phyloP scores from a whole-genome alignment of 1,140 invertebrate genomes.

The Brachionus paranguensis region DNA sequence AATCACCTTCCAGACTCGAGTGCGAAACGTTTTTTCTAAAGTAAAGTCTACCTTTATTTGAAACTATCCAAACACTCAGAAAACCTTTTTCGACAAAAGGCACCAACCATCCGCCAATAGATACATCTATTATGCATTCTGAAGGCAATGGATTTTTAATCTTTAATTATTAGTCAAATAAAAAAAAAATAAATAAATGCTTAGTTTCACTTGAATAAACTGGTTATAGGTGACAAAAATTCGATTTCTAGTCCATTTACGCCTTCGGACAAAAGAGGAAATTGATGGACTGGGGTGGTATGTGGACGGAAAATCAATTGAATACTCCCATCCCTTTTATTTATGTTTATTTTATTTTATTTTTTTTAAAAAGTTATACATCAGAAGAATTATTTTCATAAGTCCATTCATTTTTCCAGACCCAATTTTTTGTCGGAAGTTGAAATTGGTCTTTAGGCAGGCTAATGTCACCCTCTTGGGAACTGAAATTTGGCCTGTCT shows the following conservation, averaged over 20 bases:
- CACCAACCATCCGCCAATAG: slow-evolving; percentile 1
- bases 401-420: slow-evolving; percentile 22
- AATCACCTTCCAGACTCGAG: not conserved
- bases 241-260: slow-evolving; percentile 27
- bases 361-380: not conserved
- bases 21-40: slow-evolving; percentile 35
- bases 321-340: slow-evolving; percentile 33
- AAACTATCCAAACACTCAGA: slow-evolving; percentile 8
- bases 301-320: not conserved
- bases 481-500: not conserved
- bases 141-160: not conserved
- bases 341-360: not conserved
- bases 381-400: slow-evolving; percentile 22
- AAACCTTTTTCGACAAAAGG: not conserved
- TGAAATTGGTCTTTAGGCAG: slow-evolving; percentile 11
- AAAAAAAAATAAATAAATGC: too few species aligned
- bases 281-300: not conserved
- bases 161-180: not conserved
- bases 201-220: slow-evolving; percentile 1
- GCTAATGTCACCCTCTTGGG: not conserved
- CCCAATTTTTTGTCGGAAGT: not conserved
- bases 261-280: not conserved
- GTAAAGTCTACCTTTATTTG: not conserved
- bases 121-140: not conserved
- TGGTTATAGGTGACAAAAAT: slow-evolving; percentile 7